Base-by-base conservation (phyloP, 2,113 vertebrate genomes). In the Paradoxurus hermaphroditus region DNA sequence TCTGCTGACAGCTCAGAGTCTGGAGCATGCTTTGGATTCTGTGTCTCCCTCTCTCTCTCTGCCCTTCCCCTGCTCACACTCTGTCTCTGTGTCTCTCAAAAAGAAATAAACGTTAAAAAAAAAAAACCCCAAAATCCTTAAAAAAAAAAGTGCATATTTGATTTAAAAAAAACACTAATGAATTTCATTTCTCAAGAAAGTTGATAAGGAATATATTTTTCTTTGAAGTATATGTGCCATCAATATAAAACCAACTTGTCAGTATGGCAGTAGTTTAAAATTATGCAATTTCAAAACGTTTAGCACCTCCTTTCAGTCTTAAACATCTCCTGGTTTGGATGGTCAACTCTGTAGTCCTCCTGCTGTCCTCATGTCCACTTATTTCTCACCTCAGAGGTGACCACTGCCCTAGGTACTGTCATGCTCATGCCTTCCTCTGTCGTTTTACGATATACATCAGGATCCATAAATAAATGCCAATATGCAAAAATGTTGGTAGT, bases 351-450 rank as follows among this genome's bases (percentile, higher is more conserved):
- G 0, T n/a, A 6, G 88, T 15, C 8, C 0, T n/a, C 73, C 56
- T 3, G 0, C 53, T 56, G 18, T 34, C 49, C 13, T 68, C 25
- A 10, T 4, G 8, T 18, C 11, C 25, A 4, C 15, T 25, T 16
- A 36, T 36, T 44, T 53, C 59, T 2, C 41, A 1, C 49, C 16
- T 67, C 53, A 2, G 10, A 44, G 31, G 36, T 10, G 59, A n/a
- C 27, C 8, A 1, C 39, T 10, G 2, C 36, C 21, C 15, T 41
- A 36, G 39, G 29, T 12, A 1, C 19, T 11, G 4, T 1, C 46
- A 36, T 31, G 56, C 9, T 25, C 8, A 4, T 10, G 12, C 34
- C 49, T 51, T 83, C 29, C 34, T 27, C 39, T 83, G 0, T 36
- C 29, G 27, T 9, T 70, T 41, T 62, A 41, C 39, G 46, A 2